These are phyloP conservation scores for Hemiscyllium ocellatum DNA, from an alignment of 2,113 vertebrate genomes.

Conservation along the genomic window DNA sequence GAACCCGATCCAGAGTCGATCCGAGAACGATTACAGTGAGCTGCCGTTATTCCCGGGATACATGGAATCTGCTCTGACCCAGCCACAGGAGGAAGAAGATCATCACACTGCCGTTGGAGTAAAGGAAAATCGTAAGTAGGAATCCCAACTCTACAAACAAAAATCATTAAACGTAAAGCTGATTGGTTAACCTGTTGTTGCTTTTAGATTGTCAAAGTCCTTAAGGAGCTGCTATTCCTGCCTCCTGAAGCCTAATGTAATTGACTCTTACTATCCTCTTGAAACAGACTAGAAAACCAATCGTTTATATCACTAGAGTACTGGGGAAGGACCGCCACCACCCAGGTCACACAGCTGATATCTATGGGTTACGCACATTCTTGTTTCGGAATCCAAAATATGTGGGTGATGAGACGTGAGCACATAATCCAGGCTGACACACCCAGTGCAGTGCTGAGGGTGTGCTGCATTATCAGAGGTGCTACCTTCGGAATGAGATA, in stretches of 20 bases:
- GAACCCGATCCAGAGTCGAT: not conserved
- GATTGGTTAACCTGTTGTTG: not conserved
- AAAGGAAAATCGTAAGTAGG: conserved; percentile 11
- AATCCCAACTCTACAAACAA: not conserved
- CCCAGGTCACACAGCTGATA: not conserved
- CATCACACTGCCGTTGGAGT: not conserved
- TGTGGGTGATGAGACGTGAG: not conserved
- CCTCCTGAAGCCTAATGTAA: not conserved
- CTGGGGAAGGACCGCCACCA: not conserved
- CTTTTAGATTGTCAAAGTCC: not conserved
- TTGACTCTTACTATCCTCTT: not conserved
- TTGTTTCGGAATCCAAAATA: not conserved
- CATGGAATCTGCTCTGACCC: not conserved
- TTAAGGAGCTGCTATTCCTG: not conserved
- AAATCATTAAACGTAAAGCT: not conserved
- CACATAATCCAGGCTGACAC: not conserved
- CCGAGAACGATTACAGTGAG: conserved; percentile 1
- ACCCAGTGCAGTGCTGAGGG: not conserved
- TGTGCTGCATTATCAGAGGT: not conserved
- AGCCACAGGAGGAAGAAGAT: not conserved
- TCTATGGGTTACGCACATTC: not conserved
- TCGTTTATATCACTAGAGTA: no score
- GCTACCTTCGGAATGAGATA: no score
- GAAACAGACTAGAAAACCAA: not conserved
- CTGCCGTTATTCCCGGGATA: not conserved